Evolutionary conservation across 2,113 vertebrate species (phyloP), one percentile per base, ranked within the genome.

Genomic region (Tonatia bakeri): DNA sequence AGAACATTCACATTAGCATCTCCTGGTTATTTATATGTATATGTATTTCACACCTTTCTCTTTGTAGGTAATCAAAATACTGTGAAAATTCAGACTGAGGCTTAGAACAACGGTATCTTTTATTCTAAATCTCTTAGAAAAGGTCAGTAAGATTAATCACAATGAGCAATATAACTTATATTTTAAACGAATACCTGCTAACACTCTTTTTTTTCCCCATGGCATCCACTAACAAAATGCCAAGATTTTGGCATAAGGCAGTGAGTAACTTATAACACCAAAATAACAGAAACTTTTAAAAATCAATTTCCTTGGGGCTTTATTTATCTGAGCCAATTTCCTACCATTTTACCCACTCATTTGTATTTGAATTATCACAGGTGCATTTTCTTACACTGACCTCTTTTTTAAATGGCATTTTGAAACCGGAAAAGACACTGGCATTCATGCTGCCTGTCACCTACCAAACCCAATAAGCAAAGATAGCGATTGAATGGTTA

Each of bases 141-240:
- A 93, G 3, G 2, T 76, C 11, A 2, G 40, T 96, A 79, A 89
- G 76, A 59, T 76, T 90, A 89, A 84, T 93, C 20, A 87, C 11
- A 86, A 90, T 61, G 22, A 7, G 9, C 13, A 38, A 12, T 33
- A 9, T 85, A 20, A 47, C 52, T 70, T 92, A 24, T 69, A 94
- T 94, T 95, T 81, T 72, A 95, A 97, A 43, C 67, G n/a, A 87
- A 72, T 69, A 81, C 31, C 65, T 92, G 83, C 40, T 70, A 94
- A 76, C 22, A 56, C 4, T 52, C 83, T 86, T 90, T 50, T 59
- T 31, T 94, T 90, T 79, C 80, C 26, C 20, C 4, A 59, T 69
- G 40, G 14, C 13, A 70, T 86, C 38, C 87, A 82, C 61, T 65
- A 86, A 83, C 4, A 33, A 81, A 93, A 89, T 70, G 45, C 19